These are phyloP conservation scores for Centruroides vittatus DNA, from an alignment of 1,140 invertebrate species.

Conservation along the genomic window DNA sequence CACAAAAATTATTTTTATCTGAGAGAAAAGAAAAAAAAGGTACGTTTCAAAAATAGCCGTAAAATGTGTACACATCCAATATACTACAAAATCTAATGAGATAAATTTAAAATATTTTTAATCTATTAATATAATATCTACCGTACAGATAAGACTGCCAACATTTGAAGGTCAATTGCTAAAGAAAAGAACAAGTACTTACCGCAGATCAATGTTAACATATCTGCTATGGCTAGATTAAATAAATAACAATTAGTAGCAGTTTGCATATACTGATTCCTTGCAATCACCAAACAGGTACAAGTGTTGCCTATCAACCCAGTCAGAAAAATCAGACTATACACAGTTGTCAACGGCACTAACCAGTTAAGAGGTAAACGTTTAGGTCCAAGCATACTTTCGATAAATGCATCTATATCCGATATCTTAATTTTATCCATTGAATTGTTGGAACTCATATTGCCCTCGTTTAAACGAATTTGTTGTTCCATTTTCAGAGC, in stretches of 20 bases:
- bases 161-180: background rate
- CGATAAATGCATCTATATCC: constrained; percentile 12
- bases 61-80: too few relatives aligned
- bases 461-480: too few relatives aligned
- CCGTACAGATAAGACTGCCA: background rate
- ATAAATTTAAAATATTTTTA: too few relatives aligned
- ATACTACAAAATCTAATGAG: too few relatives aligned
- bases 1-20: too few relatives aligned
- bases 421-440: too few relatives aligned
- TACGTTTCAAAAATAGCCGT: too few relatives aligned
- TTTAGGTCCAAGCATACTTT: constrained; percentile 25
- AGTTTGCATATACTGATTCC: constrained; percentile 37
- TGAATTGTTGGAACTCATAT: too few relatives aligned
- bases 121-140: too few relatives aligned
- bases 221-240: constrained; percentile 36
- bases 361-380: constrained; percentile 23
- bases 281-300: constrained; percentile 43
- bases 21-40: too few relatives aligned
- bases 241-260: constrained; percentile 43
- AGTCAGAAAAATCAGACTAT: constrained; percentile 35
- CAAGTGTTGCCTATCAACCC: constrained; percentile 41
- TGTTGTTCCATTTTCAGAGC: too few relatives aligned
- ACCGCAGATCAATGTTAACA: constrained; percentile 28
- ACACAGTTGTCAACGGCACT: constrained; percentile 32
- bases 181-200: constrained; percentile 13